Conservation (phyloP, 2,888 invertebrate genomes). For the Empis stercorea region DNA sequence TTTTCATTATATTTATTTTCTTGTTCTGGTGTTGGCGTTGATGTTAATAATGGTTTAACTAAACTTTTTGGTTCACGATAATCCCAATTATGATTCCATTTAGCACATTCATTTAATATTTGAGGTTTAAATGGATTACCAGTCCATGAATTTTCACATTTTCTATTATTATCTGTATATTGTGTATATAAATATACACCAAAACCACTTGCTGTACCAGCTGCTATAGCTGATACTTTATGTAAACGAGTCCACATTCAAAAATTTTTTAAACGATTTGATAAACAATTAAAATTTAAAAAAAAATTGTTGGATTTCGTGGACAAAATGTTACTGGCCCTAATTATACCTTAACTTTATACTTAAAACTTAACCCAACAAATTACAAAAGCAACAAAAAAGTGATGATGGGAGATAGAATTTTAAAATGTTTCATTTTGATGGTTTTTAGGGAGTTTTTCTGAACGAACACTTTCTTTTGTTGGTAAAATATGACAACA, state of each 20-base stretch:
- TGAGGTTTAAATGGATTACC: constrained; percentile 27
- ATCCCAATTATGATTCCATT: constrained; percentile 87
- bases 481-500: too few relatives aligned
- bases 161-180: constrained; percentile 34
- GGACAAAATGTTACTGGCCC: too few relatives aligned
- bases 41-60: constrained; percentile 44
- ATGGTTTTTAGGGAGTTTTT: too few relatives aligned
- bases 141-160: constrained; percentile 55
- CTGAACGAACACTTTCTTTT: too few relatives aligned
- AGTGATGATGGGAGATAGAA: too few relatives aligned
- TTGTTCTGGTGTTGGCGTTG: constrained; percentile 38
- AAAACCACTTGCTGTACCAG: constrained; percentile 54
- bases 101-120: constrained; percentile 34
- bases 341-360: too few relatives aligned
- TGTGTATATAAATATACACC: constrained; percentile 46
- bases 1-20: constrained; percentile 57
- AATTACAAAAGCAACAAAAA: too few relatives aligned
- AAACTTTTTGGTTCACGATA: constrained; percentile 63
- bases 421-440: too few relatives aligned
- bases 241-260: constrained; percentile 16
- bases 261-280: too few relatives aligned
- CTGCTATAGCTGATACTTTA: constrained; percentile 35
- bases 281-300: too few relatives aligned
- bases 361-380: too few relatives aligned
- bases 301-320: too few relatives aligned